These are phyloP conservation scores for Machimus rusticus DNA, from an alignment of 2,888 invertebrate genomes.

Conservation along the genomic window DNA sequence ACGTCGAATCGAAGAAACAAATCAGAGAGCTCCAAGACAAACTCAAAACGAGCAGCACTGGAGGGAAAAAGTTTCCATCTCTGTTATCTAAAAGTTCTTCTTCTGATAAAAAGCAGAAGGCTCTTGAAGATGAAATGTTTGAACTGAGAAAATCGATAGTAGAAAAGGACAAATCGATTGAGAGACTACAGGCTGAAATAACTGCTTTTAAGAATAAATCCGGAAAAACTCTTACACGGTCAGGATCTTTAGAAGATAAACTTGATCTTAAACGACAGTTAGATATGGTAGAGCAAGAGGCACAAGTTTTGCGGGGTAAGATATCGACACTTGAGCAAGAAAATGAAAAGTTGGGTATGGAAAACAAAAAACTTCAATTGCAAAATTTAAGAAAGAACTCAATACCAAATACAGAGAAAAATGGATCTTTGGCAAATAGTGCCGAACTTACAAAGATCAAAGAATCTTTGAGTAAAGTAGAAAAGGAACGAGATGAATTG, in stretches of 20 bases:
- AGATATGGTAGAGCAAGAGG: conserved; percentile 80
- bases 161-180: conserved; percentile 84
- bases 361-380: conserved; percentile 75
- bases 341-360: conserved; percentile 76
- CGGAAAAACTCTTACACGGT: neutral
- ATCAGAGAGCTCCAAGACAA: conserved; percentile 80
- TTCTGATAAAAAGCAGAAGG: conserved; percentile 62
- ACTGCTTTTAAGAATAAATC: conserved; percentile 67
- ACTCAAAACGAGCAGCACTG: conserved; percentile 62
- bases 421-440: conserved; percentile 58
- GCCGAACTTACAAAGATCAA: conserved; percentile 67
- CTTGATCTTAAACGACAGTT: conserved; percentile 77
- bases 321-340: conserved; percentile 75
- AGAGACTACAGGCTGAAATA: conserved; percentile 75
- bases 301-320: conserved; percentile 72
- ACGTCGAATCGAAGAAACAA: conserved; percentile 76
- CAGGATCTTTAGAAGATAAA: conserved; percentile 45
- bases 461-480: conserved; percentile 65
- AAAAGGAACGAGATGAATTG: conserved; percentile 72
- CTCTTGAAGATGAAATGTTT: conserved; percentile 76
- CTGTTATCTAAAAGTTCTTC: conserved; percentile 51
- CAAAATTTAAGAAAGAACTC: conserved; percentile 64
- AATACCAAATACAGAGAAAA: conserved; percentile 49
- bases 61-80: conserved; percentile 49
- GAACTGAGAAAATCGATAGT: conserved; percentile 78